These are phyloP conservation scores for Meandrusa payeni DNA, from an alignment of 2,888 invertebrate species.

Conservation along the genomic window DNA sequence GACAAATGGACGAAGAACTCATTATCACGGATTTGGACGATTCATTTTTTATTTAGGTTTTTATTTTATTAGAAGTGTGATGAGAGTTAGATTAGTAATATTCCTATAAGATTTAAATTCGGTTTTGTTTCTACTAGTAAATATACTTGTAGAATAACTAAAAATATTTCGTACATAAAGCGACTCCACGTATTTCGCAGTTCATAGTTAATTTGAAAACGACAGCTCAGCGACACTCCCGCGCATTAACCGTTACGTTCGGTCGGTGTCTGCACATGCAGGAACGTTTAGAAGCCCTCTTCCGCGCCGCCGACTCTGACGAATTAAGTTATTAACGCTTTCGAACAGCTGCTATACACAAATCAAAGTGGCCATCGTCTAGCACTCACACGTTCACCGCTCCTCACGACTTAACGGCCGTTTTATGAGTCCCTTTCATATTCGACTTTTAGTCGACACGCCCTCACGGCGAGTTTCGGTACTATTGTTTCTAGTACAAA, in stretches of 20 bases:
- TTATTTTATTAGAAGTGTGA: too few relatives aligned
- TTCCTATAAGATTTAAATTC: too few relatives aligned
- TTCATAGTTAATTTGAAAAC: conserved; percentile 15
- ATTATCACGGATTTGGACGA: too few relatives aligned
- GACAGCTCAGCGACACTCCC: conserved; percentile 44
- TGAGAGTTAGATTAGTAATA: too few relatives aligned
- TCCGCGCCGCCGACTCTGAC: conserved; percentile 71
- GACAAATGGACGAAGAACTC: too few relatives aligned
- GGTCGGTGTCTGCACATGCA: conserved; percentile 57
- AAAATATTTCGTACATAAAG: conserved; percentile 12
- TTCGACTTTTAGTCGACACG: conserved; percentile 64
- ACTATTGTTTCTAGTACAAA: conserved; percentile 70
- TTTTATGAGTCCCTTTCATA: conserved; percentile 74
- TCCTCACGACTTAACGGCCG: conserved; percentile 64
- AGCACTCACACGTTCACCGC: conserved; percentile 58
- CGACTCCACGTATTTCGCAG: conserved; percentile 1
- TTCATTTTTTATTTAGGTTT: too few relatives aligned
- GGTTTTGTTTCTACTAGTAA: too few relatives aligned
- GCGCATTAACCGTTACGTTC: conserved; percentile 53
- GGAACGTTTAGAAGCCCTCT: conserved; percentile 63
- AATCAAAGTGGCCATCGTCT: conserved; percentile 70
- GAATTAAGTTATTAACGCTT: conserved; percentile 80
- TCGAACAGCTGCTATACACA: conserved; percentile 73
- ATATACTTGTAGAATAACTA: too few relatives aligned
- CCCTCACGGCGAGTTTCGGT: conserved; percentile 36